These are phyloP conservation scores for Menidia beryllina DNA, from an alignment of 2,113 vertebrate species.

Conservation along the genomic window DNA sequence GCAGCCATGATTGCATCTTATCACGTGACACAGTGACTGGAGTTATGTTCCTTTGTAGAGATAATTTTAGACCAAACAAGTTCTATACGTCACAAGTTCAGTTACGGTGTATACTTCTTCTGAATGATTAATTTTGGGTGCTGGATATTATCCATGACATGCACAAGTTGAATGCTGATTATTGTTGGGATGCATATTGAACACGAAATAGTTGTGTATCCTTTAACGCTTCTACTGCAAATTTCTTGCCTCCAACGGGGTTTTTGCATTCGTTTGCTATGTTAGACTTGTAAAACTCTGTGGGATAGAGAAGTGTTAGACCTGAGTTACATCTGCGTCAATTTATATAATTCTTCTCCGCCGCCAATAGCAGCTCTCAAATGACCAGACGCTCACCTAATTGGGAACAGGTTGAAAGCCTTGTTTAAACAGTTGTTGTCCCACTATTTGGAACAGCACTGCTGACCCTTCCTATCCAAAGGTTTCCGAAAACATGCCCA, in stretches of 20 bases:
- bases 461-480: slow-evolving; percentile 15
- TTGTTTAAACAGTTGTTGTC: slow-evolving; percentile 42
- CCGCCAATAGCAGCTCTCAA: slow-evolving; percentile 27
- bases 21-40: slow-evolving; percentile 25
- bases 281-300: background rate
- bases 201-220: background rate
- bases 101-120: slow-evolving; percentile 21
- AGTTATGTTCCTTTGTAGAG: slow-evolving; percentile 28
- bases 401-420: slow-evolving; percentile 41
- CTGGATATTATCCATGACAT: slow-evolving; percentile 17
- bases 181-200: background rate
- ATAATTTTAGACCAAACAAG: slow-evolving; percentile 35
- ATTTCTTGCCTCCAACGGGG: background rate
- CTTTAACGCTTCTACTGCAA: background rate
- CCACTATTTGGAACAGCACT: slow-evolving; percentile 14
- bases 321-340: slow-evolving; percentile 15
- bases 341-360: slow-evolving; percentile 6
- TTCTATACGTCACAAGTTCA: slow-evolving; percentile 37
- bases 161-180: background rate
- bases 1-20: slow-evolving; percentile 37
- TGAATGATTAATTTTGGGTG: slow-evolving; percentile 9
- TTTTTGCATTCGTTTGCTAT: background rate
- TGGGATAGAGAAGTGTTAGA: background rate
- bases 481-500: slow-evolving; percentile 13
- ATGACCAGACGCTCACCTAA: slow-evolving; percentile 31